Evolutionary conservation across 2,888 invertebrate genomes (phyloP), one percentile per base, ranked within the genome.

Genomic region (Deilephila elpenor): DNA sequence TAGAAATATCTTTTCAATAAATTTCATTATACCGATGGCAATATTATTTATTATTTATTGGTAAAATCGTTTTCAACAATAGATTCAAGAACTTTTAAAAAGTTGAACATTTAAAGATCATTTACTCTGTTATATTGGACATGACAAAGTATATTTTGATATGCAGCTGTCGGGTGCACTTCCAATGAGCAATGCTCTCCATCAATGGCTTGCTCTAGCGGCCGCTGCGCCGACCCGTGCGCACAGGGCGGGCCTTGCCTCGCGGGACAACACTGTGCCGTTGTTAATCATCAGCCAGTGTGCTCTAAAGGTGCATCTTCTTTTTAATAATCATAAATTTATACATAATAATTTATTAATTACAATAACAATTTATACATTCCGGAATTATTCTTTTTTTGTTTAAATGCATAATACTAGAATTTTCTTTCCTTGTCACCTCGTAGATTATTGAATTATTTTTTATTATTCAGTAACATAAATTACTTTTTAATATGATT

Each of bases 141-240:
- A 20, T 59, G 62, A 37, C 67, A 73, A 75, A 56, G 19, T 71
- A 74, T 75, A 73, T 71, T 80, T 77, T 78, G 73, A 77, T 85
- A 74, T 76, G 96, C 95, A 97, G 98, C 97, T 94, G 95, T 97
- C 87, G 96, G 96, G 87, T 98, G 98, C 92, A 95, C 96, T 75
- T 96, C 96, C 71, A 97, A 98, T 91, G 96, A 96, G 82, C 97
- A 98, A 82, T 98, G 98, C 87, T 96, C 97, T 60, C 89, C 95
- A 64, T 96, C 97, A 80, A 96, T 97, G 87, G 97, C 98, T 79
- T 98, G 98, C 89, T 95, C 98, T 82, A 96, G 96, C 86, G 96
- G 96, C 29, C 96, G 96, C 79, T 98, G 98, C 86, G 95, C 96
- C 76, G 98, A 98, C 91, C 98, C 98, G 32, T 98, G 98, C 89